phyloP scores from a whole-genome alignment of 2,797 vertebrate genomes.

The Girardinus metallicus region DNA sequence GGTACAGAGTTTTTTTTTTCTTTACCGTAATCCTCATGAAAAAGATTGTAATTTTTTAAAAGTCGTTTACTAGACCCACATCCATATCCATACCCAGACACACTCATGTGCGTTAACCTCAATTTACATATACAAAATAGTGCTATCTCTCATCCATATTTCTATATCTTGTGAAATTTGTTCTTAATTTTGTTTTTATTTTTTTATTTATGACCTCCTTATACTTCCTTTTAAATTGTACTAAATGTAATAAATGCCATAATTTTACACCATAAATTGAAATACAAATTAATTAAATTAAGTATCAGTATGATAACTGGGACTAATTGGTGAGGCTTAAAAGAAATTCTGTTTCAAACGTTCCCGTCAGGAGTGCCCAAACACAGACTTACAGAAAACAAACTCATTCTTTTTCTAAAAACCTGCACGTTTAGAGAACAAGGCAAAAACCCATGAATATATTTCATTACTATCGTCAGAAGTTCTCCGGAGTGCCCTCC shows the following conservation, averaged over 20 bases:
- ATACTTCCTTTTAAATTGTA: no score
- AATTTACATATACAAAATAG: no score
- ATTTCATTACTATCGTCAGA: slow-evolving; percentile 35
- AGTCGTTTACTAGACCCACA: neutral
- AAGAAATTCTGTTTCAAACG: neutral
- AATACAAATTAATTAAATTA: no score
- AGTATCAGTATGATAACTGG: neutral
- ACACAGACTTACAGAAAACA: neutral
- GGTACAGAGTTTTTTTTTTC: neutral
- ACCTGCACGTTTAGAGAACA: slow-evolving; percentile 4
- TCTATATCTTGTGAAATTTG: no score
- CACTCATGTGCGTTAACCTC: no score
- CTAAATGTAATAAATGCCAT: no score
- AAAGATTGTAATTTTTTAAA: neutral
- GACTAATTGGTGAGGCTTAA: neutral
- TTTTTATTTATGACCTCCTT: no score
- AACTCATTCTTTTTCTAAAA: slow-evolving; percentile 9
- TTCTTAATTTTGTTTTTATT: no score
- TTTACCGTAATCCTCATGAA: neutral
- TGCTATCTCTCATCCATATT: no score
- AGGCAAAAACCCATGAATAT: neutral
- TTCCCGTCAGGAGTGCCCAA: neutral
- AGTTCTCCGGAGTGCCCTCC: slow-evolving; percentile 53
- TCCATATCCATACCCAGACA: no score
- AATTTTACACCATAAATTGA: no score